Conservation (phyloP, 2,888 invertebrate species). For the Conomelus anceps region DNA sequence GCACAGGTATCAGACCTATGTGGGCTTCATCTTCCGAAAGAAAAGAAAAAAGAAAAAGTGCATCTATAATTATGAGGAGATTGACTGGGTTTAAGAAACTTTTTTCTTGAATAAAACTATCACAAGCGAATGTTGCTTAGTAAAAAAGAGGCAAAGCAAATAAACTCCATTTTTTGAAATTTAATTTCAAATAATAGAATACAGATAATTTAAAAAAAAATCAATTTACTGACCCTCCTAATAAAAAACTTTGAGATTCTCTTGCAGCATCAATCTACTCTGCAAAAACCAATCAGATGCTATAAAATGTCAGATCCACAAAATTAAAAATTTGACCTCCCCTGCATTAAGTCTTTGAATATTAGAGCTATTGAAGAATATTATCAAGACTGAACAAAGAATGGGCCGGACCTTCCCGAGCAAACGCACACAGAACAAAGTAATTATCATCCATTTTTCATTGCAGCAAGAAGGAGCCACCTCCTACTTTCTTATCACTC, state of each 20-base stretch:
- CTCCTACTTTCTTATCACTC: not conserved
- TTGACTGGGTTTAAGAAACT: too few relatives aligned
- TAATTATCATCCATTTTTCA: not conserved
- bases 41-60: too few relatives aligned
- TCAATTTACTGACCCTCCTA: not conserved
- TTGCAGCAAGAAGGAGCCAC: too few relatives aligned
- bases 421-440: not conserved
- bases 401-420: not conserved
- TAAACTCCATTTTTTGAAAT: too few relatives aligned
- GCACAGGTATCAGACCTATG: too few relatives aligned
- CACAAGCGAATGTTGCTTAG: too few relatives aligned
- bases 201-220: too few relatives aligned
- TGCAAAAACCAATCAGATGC: not conserved
- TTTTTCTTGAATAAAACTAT: too few relatives aligned
- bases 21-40: too few relatives aligned
- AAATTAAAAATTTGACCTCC: not conserved
- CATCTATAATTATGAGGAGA: too few relatives aligned
- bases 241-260: not conserved
- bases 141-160: too few relatives aligned
- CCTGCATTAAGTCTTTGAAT: not conserved
- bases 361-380: not conserved
- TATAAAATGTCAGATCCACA: not conserved
- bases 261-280: not conserved
- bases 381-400: not conserved
- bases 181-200: too few relatives aligned